Evolutionary conservation across 2,113 vertebrate genomes (phyloP), one percentile per base, ranked within the genome.

Genomic region (Recurvirostra avosetta): DNA sequence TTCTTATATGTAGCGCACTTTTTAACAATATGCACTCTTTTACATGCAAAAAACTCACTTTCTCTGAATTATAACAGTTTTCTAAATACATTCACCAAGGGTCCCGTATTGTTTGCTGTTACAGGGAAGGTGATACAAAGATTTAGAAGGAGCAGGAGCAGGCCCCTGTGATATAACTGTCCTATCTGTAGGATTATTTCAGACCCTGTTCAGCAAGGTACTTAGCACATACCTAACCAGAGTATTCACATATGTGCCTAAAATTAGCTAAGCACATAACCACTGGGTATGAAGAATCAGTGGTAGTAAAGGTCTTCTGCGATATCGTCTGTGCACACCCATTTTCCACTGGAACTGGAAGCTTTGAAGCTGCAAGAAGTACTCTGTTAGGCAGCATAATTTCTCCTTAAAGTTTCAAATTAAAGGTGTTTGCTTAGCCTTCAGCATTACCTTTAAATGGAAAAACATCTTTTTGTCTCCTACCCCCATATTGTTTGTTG

Each of bases 211-310:
- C 80, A 90, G 53, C 73, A 62, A 79, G 84, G 65, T 86, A 40
- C 79, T 94, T 65, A 47, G 62, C 73, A 66, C 86, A 79, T 79
- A 81, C 66, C 86, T 70, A 90, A 87, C 40, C 71, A 65, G 49
- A n/a, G n/a, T 38, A 26, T 77, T 94, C 94, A 85, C 63, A 25
- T 50, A 45, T 55, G 5, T 52, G 36, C 53, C 94, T 96, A 87
- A 94, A 96, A 89, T 94, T 95, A 95, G 77, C 56, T 58, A 78
- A 81, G 73, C 53, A 73, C 76, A 41, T 81, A 81, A 89, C 52
- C 70, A 75, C 56, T 29, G 86, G 65, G 15, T 84, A 77, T 67
- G 83, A 94, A 75, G 86, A 94, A 34, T 21, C 65, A 26, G n/a
- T n/a, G 56, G 6, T 21, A 49, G 61, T 55, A 40, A 80, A 91